These are phyloP conservation scores for Globicephala melas DNA, from an alignment of 2,113 vertebrate species.

Conservation along the genomic window DNA sequence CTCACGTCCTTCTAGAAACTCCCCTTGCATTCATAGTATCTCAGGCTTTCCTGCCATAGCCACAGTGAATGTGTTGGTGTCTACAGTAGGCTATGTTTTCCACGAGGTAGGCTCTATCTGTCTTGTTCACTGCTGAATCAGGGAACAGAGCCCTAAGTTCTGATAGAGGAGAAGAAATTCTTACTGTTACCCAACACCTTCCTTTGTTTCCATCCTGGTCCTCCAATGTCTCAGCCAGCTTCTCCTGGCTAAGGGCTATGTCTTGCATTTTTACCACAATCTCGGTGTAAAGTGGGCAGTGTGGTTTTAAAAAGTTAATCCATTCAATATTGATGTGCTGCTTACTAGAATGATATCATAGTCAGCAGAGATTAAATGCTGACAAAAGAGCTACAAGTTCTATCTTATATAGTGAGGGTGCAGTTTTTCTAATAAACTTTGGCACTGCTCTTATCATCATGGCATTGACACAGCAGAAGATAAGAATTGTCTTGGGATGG, in stretches of 20 bases:
- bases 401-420: neutral
- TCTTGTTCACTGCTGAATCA: neutral
- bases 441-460: neutral
- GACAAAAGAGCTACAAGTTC: neutral
- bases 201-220: neutral
- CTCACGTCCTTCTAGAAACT: neutral
- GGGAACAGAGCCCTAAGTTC: neutral
- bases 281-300: neutral
- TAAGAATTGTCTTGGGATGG: neutral
- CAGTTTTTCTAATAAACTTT: neutral
- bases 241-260: neutral
- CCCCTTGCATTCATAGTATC: neutral
- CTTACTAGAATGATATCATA: slow-evolving; percentile 23
- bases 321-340: neutral
- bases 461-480: neutral
- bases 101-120: neutral
- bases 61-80: neutral
- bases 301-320: slow-evolving; percentile 5
- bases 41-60: neutral
- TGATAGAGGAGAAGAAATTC: neutral
- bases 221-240: neutral
- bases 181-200: neutral
- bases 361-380: slow-evolving; percentile 18
- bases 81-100: neutral
- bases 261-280: neutral